Conservation (phyloP, 2,888 invertebrate genomes). For the Xylocampa areola region DNA sequence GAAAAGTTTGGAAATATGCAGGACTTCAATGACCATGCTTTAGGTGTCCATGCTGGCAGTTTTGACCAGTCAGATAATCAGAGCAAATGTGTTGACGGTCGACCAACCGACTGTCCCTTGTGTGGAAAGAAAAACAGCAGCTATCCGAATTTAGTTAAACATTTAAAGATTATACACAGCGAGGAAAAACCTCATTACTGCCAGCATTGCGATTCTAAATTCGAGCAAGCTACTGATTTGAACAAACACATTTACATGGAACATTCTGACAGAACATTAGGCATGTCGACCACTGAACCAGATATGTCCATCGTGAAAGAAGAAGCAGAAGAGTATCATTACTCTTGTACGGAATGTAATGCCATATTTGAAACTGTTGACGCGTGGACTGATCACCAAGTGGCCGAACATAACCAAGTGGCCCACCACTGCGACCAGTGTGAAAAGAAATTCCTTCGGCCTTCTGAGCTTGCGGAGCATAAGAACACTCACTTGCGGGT, state of each 20-base stretch:
- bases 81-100: constrained; percentile 83
- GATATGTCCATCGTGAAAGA: constrained; percentile 86
- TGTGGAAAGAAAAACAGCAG: constrained; percentile 89
- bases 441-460: constrained; percentile 90
- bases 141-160: constrained; percentile 90
- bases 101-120: constrained; percentile 87
- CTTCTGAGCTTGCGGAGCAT: constrained; percentile 91
- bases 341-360: constrained; percentile 91
- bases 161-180: constrained; percentile 86
- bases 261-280: constrained; percentile 86
- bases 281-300: constrained; percentile 70
- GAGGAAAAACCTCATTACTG: constrained; percentile 89
- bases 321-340: constrained; percentile 88
- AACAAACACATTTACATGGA: constrained; percentile 90
- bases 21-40: constrained; percentile 86
- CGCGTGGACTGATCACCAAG: constrained; percentile 90
- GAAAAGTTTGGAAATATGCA: constrained; percentile 83
- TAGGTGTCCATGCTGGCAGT: constrained; percentile 82
- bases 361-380: constrained; percentile 89
- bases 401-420: constrained; percentile 87
- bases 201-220: constrained; percentile 90
- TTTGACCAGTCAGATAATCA: constrained; percentile 81
- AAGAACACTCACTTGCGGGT: constrained; percentile 91
- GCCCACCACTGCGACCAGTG: constrained; percentile 91
- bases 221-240: constrained; percentile 87